Evolutionary conservation across 2,113 vertebrate genomes (phyloP), one percentile per base, ranked within the genome.

Genomic region (Cyprinodon variegatus): DNA sequence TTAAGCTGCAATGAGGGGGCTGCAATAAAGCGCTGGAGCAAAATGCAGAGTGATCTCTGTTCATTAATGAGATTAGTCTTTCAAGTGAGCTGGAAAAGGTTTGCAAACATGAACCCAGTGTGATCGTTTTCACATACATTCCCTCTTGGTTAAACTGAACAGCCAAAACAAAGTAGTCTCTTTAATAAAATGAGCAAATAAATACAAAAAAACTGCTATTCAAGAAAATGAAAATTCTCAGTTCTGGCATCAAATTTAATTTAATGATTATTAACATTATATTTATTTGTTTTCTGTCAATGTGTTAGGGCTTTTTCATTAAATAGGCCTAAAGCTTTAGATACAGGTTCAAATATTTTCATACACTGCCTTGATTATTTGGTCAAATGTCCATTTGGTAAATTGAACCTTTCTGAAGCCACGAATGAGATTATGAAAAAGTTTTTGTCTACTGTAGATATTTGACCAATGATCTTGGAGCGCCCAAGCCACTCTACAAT

Each of bases 61-160:
- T 83, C 74, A 83, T 83, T 76, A 76, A 76, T 63, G 46, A 75
- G 48, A 83, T 78, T 70, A 48, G n/a, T 61, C 40, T 73, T 77
- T 68, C 43, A 64, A 76, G 74, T 77, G 79, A 59, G 70, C 45
- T 46, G 22, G 20, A 61, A 74, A 36, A 82, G 73, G 72, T 63
- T 74, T 59, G 78, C 57, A 70, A 83, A 75, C 69, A 78, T 76
- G 73, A 76, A 61, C 68, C 29, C 14, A n/a, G 62, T 36, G 40
- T 70, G 39, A 39, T 70, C 1, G 39, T 75, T 76, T 83, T 64
- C 57, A 71, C 57, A 75, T 70, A 73, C 57, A 50, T 22, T 69
- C 61, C 74, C 60, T 78, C 71, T 38, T 10, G 0, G 7, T 77
- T 39, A 8, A 70, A 63, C 53, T 38, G 64, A 65, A 74, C 15